phyloP scores from a whole-genome alignment of 2,888 invertebrate genomes.

The Hymenopus coronatus region DNA sequence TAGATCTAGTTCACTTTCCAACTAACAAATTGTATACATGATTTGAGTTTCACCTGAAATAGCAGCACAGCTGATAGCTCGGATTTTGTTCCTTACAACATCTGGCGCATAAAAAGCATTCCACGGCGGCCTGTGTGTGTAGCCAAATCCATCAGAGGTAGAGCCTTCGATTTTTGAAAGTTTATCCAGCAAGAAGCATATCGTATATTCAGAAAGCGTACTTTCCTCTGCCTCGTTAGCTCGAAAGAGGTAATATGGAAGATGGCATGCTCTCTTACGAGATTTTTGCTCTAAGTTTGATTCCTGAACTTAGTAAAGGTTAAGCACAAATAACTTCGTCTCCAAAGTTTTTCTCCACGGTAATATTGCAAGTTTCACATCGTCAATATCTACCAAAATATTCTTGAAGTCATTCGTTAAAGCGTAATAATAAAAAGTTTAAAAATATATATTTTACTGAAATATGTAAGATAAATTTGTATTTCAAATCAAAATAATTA shows the following conservation, averaged over 20 bases:
- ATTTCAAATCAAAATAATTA: no score
- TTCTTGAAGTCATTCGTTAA: no score
- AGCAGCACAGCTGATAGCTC: no score
- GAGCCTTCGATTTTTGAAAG: not conserved
- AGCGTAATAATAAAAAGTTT: no score
- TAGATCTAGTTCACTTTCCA: no score
- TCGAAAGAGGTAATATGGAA: not conserved
- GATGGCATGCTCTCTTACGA: not conserved
- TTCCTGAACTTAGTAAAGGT: not conserved
- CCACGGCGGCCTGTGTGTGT: not conserved
- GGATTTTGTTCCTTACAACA: no score
- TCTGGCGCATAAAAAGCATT: no score
- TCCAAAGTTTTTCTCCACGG: not conserved
- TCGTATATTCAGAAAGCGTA: not conserved
- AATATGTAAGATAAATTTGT: no score
- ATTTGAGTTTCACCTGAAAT: no score
- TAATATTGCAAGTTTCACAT: not conserved
- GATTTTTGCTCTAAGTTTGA: not conserved
- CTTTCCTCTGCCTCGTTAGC: not conserved
- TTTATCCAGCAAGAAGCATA: not conserved
- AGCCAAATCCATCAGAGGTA: not conserved
- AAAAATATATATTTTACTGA: no score
- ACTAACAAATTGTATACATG: no score
- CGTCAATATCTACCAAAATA: no score
- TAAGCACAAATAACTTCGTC: not conserved